Percentiles rank a stretch among this genome's conserved stretches.
phyloP scores from a whole-genome alignment of 2,797 vertebrate species.

The Antrozous pallidus region DNA sequence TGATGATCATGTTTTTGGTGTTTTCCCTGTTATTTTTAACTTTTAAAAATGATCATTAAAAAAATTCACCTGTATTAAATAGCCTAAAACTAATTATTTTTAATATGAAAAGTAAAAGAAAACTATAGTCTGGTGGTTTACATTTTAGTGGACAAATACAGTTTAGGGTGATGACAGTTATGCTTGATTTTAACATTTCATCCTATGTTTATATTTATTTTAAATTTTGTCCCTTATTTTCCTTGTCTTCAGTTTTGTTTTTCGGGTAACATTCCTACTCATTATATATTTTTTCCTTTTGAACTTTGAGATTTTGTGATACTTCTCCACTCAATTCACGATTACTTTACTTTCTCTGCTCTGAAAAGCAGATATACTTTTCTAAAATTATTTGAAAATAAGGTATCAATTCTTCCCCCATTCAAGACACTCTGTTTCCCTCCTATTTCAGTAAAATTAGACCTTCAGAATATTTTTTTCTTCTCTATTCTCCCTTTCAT shows the following conservation, averaged over 20 bases:
- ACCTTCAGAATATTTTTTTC: neutral
- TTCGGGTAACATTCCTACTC: neutral
- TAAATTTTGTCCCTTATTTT: neutral
- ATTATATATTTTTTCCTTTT: neutral
- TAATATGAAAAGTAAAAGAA: neutral
- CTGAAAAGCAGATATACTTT: neutral
- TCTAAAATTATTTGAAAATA: neutral
- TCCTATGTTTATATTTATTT: slow-evolving; percentile 20
- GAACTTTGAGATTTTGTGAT: neutral
- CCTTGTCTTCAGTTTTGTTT: neutral
- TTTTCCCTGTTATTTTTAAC: neutral
- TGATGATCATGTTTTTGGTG: neutral
- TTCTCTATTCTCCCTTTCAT: neutral
- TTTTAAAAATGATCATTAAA: neutral
- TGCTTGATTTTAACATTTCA: neutral
- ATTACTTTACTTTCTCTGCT: neutral
- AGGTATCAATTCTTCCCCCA: neutral
- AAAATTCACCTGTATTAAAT: neutral
- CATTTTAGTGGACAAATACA: neutral
- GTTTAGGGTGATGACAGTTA: neutral
- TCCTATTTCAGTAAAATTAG: neutral
- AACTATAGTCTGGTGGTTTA: neutral
- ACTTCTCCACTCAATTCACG: neutral
- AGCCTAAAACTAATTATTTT: neutral
- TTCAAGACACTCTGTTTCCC: neutral